Conservation (phyloP, 2,888 invertebrate species). For the Tigriopus californicus region DNA sequence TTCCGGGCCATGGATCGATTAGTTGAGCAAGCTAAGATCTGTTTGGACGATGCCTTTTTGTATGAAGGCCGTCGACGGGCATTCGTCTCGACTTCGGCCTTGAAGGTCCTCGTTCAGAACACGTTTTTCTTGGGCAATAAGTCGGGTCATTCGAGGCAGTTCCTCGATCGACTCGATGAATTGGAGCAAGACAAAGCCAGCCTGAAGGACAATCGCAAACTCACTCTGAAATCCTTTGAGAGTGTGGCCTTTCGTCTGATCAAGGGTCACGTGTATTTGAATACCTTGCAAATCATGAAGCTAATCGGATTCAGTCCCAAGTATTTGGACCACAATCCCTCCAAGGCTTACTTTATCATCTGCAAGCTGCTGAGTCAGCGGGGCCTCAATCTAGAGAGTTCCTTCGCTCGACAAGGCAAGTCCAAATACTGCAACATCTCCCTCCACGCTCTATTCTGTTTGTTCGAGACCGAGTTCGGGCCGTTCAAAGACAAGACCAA, state of each 20-base stretch:
- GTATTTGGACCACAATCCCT: slow-evolving; percentile 1
- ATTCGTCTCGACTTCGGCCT: slow-evolving; percentile 8
- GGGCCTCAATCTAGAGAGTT: slow-evolving; percentile 4
- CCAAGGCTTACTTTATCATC: slow-evolving; percentile 5
- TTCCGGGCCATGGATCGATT: not conserved
- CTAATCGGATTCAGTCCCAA: not conserved
- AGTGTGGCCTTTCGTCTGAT: not conserved
- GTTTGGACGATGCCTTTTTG: slow-evolving; percentile 10
- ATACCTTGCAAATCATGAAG: slow-evolving; percentile 5
- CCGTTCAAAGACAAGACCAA: slow-evolving; percentile 2
- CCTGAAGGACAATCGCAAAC: not conserved
- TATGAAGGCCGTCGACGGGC: slow-evolving; percentile 1
- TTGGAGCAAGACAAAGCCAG: not conserved
- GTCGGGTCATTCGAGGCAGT: not conserved
- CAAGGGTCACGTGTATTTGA: not conserved
- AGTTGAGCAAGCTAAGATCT: not conserved
- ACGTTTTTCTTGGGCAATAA: not conserved
- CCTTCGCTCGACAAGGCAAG: slow-evolving; percentile 8
- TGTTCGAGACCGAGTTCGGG: slow-evolving; percentile 9
- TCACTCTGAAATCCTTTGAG: not conserved
- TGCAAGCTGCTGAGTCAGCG: not conserved
- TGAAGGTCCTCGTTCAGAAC: slow-evolving; percentile 3
- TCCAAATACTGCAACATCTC: slow-evolving; percentile 10
- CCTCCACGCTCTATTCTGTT: not conserved
- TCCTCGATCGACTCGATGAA: not conserved